Conservation (phyloP, 2,113 vertebrate genomes). For the Hippocampus abdominalis region DNA sequence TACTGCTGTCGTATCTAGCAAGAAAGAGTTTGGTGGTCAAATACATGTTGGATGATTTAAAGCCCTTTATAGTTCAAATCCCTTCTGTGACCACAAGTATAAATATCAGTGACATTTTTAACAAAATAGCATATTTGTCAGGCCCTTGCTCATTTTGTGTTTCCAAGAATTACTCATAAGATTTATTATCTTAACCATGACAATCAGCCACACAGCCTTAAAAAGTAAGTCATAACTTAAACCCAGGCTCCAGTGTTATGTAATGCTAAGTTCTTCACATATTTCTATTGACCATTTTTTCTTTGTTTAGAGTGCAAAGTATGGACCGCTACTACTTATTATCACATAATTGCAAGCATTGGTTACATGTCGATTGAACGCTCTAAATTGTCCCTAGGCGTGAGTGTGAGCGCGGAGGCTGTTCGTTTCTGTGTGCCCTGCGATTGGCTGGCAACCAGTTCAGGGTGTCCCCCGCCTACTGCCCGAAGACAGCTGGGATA, state of each 20-base stretch:
- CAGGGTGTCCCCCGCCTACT: too few relatives aligned
- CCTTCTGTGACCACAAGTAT: background rate
- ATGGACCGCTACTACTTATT: background rate
- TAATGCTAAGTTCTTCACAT: background rate
- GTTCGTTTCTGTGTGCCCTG: too few relatives aligned
- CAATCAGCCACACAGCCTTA: background rate
- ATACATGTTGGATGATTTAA: background rate
- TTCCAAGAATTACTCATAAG: conserved; percentile 3
- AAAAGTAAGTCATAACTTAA: background rate
- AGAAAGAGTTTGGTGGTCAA: background rate
- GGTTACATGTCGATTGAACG: background rate
- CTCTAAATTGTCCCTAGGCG: too few relatives aligned
- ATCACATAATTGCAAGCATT: background rate
- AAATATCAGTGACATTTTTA: background rate
- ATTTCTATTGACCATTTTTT: background rate
- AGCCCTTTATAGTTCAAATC: background rate
- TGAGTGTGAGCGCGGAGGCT: too few relatives aligned
- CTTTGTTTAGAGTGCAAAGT: background rate
- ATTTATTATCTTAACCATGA: conserved; percentile 9
- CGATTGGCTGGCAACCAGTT: too few relatives aligned
- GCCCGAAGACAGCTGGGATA: too few relatives aligned
- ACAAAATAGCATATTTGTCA: background rate
- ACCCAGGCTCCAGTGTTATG: background rate
- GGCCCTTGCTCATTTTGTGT: conserved; percentile 4
- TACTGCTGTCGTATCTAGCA: background rate